Base-by-base conservation (phyloP, 2,888 invertebrate genomes). In the Diadegma fenestrale region DNA sequence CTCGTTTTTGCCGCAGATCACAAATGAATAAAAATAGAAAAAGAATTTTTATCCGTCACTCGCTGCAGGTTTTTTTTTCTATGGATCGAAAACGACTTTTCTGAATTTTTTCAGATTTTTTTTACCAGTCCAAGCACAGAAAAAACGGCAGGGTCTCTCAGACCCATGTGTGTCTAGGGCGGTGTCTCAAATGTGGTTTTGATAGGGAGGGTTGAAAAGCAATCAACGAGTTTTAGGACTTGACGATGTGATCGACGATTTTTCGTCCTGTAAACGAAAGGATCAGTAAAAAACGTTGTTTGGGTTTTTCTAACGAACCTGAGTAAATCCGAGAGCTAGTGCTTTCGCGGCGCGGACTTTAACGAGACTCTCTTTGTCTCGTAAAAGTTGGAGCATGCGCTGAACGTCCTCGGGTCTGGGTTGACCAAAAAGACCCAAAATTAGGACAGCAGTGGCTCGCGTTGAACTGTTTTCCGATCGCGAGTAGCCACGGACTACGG, bases 401-500 rank as follows among this genome's bases (percentile, higher is more conserved):
- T 93, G 93, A 26, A 93, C 87, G 43, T 93, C 92, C 43, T 93
- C 92, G 2, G 92, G 90, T 43, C 90, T 88, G 0, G 93, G 92
- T 5, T 88, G 86, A 14, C 91, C 91, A 45, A 92, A 92, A 14
- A 92, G 84, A 17, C 93, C 93, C 61, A 93, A 88, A 82, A 93
- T 91, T 19, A 93, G 69, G 0, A 93, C 93, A 0, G 93, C 90
- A 0, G 91, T 92, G 2, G 93, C 90, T 76, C 93, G 88, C 0
- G 90, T 91, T 6, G 89, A 80, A 4, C 87, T 69, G 45, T 90
- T 90, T 80, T 93, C 93, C 10, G 93, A 93, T 81, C 91, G 91
- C 3, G 93, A 92, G 54, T 93, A 93, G n/a, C 93, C 93, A 73
- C 92, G 88, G 0, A 91, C 92, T 4, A 92, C 90, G 6, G 92